These are phyloP conservation scores for Phorcus lineatus DNA, from an alignment of 2,888 invertebrate species.

Conservation along the genomic window DNA sequence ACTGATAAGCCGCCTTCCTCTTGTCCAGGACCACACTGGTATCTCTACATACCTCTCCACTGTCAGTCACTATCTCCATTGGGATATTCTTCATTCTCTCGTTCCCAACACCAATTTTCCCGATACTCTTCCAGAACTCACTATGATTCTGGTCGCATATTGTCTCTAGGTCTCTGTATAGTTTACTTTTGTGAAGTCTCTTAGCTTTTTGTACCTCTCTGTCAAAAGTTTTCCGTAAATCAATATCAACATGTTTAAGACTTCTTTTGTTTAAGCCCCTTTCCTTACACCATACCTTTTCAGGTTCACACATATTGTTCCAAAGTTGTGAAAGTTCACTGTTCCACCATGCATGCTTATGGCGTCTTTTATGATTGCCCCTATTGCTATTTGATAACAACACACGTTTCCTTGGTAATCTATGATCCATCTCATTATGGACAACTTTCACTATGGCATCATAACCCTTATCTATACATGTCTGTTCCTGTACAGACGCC, in stretches of 20 bases:
- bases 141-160: background rate
- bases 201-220: conserved; percentile 11
- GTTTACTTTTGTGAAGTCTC: background rate
- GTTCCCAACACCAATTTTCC: background rate
- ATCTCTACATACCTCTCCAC: background rate
- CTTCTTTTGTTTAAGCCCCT: background rate
- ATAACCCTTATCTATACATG: background rate
- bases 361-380: background rate
- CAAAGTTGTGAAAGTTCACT: background rate
- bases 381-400: background rate
- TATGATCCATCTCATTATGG: background rate
- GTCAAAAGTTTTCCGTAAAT: background rate
- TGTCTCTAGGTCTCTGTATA: background rate
- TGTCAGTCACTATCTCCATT: background rate
- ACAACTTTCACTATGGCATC: background rate
- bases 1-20: background rate
- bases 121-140: background rate
- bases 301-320: conserved; percentile 3
- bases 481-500: background rate
- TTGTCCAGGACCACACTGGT: background rate
- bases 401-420: background rate
- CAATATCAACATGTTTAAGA: background rate
- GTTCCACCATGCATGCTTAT: background rate
- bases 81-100: background rate
- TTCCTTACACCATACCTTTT: background rate